These are phyloP conservation scores for Stegostoma tigrinum DNA, from an alignment of 2,113 vertebrate species.

Conservation along the genomic window DNA sequence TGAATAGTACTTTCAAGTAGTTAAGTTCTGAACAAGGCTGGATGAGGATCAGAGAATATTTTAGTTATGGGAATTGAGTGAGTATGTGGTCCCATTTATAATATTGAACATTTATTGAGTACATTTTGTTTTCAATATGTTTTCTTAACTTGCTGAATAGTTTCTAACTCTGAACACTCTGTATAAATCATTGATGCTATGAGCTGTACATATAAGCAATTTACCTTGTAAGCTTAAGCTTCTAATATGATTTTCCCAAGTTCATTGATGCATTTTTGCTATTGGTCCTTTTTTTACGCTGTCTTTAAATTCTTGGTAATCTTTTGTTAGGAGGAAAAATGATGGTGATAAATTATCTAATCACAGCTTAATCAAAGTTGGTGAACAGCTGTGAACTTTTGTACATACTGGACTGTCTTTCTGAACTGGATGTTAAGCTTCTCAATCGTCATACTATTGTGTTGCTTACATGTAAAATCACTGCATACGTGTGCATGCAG, in stretches of 20 bases:
- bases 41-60: constrained; percentile 3
- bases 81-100: constrained; percentile 30
- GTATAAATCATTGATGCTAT: not conserved
- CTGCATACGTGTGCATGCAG: not conserved
- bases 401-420: not conserved
- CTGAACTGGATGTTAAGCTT: not conserved
- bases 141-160: not conserved
- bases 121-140: not conserved
- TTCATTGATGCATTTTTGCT: not conserved
- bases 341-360: not conserved
- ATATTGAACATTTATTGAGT: constrained; percentile 32
- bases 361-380: not conserved
- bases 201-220: not conserved
- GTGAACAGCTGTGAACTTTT: not conserved
- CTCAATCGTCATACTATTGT: not conserved
- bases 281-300: not conserved
- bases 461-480: not conserved
- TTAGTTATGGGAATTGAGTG: constrained; percentile 16
- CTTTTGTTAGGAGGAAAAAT: not conserved
- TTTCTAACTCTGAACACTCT: not conserved
- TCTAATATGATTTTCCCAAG: not conserved
- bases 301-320: not conserved
- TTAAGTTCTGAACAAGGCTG: constrained; percentile 15
- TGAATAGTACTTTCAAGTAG: not conserved
- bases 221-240: no score